Evolutionary conservation across 2,888 invertebrate species (phyloP).

Genomic region (Disparrhopalites patrizii): DNA sequence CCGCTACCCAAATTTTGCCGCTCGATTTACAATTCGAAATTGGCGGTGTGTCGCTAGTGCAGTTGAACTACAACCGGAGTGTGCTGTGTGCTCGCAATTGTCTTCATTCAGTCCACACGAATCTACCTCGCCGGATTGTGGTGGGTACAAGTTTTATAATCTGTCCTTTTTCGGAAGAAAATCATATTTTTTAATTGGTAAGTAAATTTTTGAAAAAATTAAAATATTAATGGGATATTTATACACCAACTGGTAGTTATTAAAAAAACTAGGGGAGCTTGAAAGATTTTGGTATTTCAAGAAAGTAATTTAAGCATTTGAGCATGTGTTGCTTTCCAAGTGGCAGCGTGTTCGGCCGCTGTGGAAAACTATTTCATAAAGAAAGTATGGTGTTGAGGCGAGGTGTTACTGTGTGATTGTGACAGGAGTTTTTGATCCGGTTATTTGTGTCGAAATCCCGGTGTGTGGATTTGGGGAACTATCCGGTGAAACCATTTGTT

Average conservation of each 20-base stretch:
- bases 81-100: not conserved
- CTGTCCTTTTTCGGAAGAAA: slow-evolving; percentile 10
- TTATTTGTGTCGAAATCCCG: too few relatives aligned
- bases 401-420: too few relatives aligned
- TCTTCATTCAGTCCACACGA: slow-evolving; percentile 6
- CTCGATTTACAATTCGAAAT: not conserved
- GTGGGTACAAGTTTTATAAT: slow-evolving; percentile 1
- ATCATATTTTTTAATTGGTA: not conserved
- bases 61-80: not conserved
- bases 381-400: not conserved
- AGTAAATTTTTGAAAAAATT: too few relatives aligned
- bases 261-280: too few relatives aligned
- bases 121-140: slow-evolving; percentile 16
- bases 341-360: too few relatives aligned
- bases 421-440: too few relatives aligned
- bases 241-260: too few relatives aligned
- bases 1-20: slow-evolving; percentile 3
- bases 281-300: too few relatives aligned
- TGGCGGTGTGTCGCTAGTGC: not conserved
- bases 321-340: slow-evolving; percentile 2
- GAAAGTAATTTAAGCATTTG: not conserved
- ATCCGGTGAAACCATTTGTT: too few relatives aligned
- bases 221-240: too few relatives aligned
- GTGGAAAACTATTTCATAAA: too few relatives aligned
- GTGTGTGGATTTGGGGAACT: too few relatives aligned